Evolutionary conservation across 2,888 invertebrate species (phyloP).

Genomic region (Microplitis deprimator): DNA sequence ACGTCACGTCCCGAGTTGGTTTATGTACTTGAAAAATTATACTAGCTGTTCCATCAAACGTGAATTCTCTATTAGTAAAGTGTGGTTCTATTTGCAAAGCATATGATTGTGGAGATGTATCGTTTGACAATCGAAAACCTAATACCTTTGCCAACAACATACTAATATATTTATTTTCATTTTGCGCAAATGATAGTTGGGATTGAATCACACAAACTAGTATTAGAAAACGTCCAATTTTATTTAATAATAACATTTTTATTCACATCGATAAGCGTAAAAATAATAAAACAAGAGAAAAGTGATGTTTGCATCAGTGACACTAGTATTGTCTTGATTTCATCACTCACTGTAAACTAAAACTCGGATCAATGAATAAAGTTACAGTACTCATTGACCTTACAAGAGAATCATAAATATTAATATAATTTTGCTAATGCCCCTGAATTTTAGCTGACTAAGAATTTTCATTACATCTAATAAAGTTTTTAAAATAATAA

Average conservation of each 20-base stretch:
- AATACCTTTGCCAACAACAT: conserved; percentile 24
- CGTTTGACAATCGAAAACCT: conserved; percentile 74
- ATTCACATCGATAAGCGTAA: background rate
- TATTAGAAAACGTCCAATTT: background rate
- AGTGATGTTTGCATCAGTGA: background rate
- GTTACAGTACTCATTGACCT: conserved; percentile 27
- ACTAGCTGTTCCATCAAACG: conserved; percentile 49
- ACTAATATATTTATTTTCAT: conserved; percentile 15
- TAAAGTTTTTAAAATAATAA: background rate
- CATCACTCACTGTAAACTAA: background rate
- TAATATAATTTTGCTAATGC: background rate
- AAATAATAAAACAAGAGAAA: background rate
- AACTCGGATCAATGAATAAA: conserved; percentile 6
- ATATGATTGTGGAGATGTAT: conserved; percentile 73
- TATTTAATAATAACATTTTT: background rate
- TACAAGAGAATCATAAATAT: conserved; percentile 14
- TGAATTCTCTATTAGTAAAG: conserved; percentile 66
- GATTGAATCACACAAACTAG: background rate
- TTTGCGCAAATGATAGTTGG: background rate
- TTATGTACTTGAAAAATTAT: conserved; percentile 50
- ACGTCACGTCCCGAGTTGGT: conserved; percentile 38
- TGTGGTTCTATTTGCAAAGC: conserved; percentile 73
- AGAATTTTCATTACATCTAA: background rate
- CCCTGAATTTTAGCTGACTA: background rate
- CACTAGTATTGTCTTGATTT: background rate